Percentiles rank a stretch among this genome's conserved stretches.
Conservation (phyloP, 1,140 invertebrate species). For the Heliconius melpomene region DNA sequence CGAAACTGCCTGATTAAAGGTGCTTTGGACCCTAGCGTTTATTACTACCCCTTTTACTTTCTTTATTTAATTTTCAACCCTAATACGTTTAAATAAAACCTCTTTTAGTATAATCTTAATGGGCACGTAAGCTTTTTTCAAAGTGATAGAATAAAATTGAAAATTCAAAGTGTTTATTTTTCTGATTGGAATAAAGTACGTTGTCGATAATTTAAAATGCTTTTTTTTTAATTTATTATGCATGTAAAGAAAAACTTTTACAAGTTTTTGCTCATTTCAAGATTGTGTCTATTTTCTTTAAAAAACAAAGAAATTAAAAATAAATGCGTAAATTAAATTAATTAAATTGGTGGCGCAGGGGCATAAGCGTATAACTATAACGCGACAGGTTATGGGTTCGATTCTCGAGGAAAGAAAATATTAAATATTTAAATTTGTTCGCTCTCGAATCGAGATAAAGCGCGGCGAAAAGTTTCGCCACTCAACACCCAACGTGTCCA, state of each 20-base stretch:
- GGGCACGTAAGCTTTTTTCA: not conserved
- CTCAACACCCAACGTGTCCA: too few relatives aligned
- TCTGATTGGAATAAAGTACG: constrained; percentile 14
- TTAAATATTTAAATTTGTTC: too few relatives aligned
- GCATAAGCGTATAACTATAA: too few relatives aligned
- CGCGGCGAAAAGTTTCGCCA: too few relatives aligned
- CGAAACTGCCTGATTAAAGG: constrained; percentile 47
- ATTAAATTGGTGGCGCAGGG: too few relatives aligned
- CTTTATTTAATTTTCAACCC: not conserved
- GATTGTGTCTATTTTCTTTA: too few relatives aligned
- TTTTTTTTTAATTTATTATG: not conserved
- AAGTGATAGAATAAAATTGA: constrained; percentile 16
- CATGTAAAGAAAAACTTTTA: not conserved
- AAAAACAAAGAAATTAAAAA: too few relatives aligned
- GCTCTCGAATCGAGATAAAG: too few relatives aligned
- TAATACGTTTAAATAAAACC: constrained; percentile 2
- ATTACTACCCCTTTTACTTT: constrained; percentile 29
- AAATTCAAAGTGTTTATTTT: constrained; percentile 26
- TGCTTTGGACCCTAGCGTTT: constrained; percentile 42
- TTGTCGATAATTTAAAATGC: constrained; percentile 11
- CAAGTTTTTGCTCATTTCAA: too few relatives aligned
- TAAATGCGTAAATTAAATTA: too few relatives aligned
- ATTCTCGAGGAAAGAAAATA: too few relatives aligned
- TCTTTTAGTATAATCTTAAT: not conserved
- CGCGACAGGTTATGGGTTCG: too few relatives aligned